Conservation (phyloP, 2,888 invertebrate species). For the Phalangium opilio region DNA sequence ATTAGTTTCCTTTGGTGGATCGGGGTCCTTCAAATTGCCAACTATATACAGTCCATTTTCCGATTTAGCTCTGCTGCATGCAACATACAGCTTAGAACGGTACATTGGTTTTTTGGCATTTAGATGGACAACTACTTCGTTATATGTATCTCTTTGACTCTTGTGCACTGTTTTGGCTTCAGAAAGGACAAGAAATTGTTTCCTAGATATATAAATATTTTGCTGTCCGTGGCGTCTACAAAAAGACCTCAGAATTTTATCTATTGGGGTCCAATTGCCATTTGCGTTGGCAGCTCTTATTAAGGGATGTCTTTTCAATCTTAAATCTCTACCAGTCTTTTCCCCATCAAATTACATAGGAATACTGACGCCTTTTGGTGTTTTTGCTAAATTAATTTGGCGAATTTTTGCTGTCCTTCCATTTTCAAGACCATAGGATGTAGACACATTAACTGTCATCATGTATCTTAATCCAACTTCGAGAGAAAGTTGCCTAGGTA, state of each 20-base stretch:
- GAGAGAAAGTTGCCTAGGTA: too few species aligned
- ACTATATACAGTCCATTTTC: not conserved
- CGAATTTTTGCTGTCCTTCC: not conserved
- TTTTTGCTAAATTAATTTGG: too few species aligned
- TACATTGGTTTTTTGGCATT: not conserved
- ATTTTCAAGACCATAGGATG: not conserved
- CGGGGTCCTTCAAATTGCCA: not conserved
- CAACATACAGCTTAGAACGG: not conserved
- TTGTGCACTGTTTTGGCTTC: not conserved
- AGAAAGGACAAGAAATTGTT: not conserved
- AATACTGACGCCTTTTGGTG: too few species aligned
- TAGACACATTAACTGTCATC: not conserved
- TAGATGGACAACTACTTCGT: not conserved
- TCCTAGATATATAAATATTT: not conserved
- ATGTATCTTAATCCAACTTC: too few species aligned
- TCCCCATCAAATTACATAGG: too few species aligned
- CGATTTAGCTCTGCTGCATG: not conserved
- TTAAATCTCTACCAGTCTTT: too few species aligned
- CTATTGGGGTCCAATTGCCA: slow-evolving; percentile 1
- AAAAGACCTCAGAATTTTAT: not conserved
- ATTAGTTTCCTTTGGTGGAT: not conserved
- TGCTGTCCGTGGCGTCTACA: too few species aligned
- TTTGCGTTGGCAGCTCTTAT: too few species aligned
- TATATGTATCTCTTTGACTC: not conserved
- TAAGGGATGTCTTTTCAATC: too few species aligned